Conservation (phyloP, 92 coral and sea anemone genomes). For the Anthopleura xanthogrammica region DNA sequence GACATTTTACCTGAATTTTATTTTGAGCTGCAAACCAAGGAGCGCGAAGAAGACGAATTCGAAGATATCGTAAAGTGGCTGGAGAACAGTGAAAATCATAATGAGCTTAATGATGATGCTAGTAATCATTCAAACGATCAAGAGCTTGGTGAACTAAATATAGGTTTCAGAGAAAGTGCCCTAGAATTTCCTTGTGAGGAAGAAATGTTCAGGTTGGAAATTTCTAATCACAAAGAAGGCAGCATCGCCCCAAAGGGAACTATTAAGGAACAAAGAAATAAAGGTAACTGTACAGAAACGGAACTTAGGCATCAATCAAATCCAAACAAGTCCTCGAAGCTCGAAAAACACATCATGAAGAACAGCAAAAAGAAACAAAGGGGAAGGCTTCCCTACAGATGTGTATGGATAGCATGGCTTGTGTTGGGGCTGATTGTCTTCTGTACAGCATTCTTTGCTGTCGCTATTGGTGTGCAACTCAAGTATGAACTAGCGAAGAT, state of each 20-base stretch:
- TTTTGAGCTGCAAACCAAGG: not conserved
- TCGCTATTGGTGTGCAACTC: slow-evolving; percentile 16
- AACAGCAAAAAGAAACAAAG: not conserved
- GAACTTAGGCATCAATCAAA: no score
- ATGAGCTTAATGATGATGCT: not conserved
- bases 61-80: slow-evolving; percentile 36
- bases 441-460: slow-evolving; percentile 24
- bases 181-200: slow-evolving; percentile 8
- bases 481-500: slow-evolving; percentile 6
- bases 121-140: not conserved
- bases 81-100: not conserved
- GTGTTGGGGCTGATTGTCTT: slow-evolving; percentile 3
- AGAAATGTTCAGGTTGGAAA: slow-evolving; percentile 23
- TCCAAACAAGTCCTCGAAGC: not conserved
- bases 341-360: slow-evolving; percentile 11
- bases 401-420: slow-evolving; percentile 33
- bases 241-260: not conserved
- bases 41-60: not conserved
- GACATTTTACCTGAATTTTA: not conserved
- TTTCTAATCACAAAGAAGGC: not conserved
- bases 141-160: slow-evolving; percentile 1
- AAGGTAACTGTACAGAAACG: slow-evolving; percentile 5
- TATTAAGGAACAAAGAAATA: not conserved
- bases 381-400: slow-evolving; percentile 16
- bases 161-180: slow-evolving; percentile 22